Base-by-base conservation (phyloP, 2,888 invertebrate species). In the Brenthis hecate region DNA sequence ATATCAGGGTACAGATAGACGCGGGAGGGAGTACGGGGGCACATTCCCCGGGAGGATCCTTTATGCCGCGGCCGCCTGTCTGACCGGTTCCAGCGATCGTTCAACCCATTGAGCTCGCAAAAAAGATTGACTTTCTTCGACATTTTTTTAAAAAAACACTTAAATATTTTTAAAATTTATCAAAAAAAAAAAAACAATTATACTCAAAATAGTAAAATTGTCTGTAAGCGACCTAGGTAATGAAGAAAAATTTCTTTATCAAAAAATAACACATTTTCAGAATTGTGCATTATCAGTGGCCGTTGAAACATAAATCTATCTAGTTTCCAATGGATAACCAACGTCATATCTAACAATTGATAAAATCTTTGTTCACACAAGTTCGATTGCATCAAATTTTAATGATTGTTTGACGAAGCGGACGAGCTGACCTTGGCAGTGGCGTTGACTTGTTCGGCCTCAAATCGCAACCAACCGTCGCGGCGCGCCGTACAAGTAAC, bases 61-160 rank as follows among this genome's bases (percentile, higher is more conserved):
- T 87, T 85, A 84, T 86, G 82, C 84, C 77, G 78, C 76, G 77
- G 74, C 74, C 72, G 74, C 74, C 72, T 66, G 76, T 83, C 80
- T 77, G 84, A 90, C 90, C 91, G 89, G 90, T 91, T 90, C 82
- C 70, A 79, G 83, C 84, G 91, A 88, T 78, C 91, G 85, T 91
- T 91, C 89, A 91, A 79, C 91, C 87, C 87, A 84, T 63, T 66
- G 79, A 76, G 78, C 75, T 86, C 81, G 88, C 86, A 79, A 87
- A 88, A 75, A 69, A 66, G 70, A 75, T 74, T 70, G 71, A 72
- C 73, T 74, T 75, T 73, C 69, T 72, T 71, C 68, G 61, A 68
- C 66, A 68, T 47, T 55, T 58, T 69, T 47, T 66, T 64, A 55
- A 48, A 70, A 70, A 65, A 68, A 48, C 56, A 70, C n/a, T 16